These are phyloP conservation scores for Unio pictorum DNA, from an alignment of 2,888 invertebrate species.

Conservation along the genomic window DNA sequence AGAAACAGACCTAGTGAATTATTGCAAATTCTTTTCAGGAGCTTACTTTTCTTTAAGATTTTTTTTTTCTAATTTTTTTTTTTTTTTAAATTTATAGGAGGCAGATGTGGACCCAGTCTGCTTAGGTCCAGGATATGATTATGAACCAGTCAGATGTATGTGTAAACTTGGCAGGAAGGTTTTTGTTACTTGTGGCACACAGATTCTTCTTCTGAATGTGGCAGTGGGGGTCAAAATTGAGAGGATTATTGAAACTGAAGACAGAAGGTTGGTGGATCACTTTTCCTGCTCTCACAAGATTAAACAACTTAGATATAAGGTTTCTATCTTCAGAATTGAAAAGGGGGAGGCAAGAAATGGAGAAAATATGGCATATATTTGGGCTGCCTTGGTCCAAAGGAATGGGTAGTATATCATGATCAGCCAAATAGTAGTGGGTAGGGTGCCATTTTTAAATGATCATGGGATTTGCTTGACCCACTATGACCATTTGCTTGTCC, in stretches of 20 bases:
- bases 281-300: neutral
- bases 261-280: constrained; percentile 19
- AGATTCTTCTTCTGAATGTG: constrained; percentile 44
- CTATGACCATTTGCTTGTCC: no score
- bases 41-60: neutral
- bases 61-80: neutral
- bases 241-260: constrained; percentile 44
- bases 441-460: no score
- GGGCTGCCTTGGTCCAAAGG: no score
- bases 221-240: constrained; percentile 44
- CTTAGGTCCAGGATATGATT: constrained; percentile 44
- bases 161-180: constrained; percentile 33
- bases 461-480: no score
- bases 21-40: no score
- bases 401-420: no score
- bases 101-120: constrained; percentile 43
- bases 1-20: no score
- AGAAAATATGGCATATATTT: no score
- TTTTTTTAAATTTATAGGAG: constrained; percentile 30
- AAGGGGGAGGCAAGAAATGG: no score
- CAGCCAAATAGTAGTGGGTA: no score
- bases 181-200: constrained; percentile 56
- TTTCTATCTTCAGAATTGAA: no score
- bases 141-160: constrained; percentile 61
- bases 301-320: no score